Conservation (phyloP, 2,113 vertebrate genomes). For the Damaliscus lunatus region DNA sequence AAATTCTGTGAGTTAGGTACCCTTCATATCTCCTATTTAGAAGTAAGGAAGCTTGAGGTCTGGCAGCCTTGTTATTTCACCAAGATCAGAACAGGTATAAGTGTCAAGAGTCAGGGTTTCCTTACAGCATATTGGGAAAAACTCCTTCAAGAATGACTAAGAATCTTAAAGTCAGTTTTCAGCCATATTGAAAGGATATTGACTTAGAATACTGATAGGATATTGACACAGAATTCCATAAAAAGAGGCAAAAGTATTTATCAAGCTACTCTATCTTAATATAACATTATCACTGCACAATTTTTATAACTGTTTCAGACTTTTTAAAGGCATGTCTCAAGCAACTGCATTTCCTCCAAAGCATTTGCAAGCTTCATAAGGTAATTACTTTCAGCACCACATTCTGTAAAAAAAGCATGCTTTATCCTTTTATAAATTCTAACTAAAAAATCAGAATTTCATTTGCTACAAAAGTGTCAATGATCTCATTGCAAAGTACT, state of each 20-base stretch:
- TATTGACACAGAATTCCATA: not conserved
- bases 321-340: not conserved
- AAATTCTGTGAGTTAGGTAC: not conserved
- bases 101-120: not conserved
- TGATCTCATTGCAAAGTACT: not conserved
- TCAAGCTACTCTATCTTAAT: not conserved
- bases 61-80: not conserved
- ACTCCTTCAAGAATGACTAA: not conserved
- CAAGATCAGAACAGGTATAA: not conserved
- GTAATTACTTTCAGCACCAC: not conserved
- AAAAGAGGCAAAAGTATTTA: not conserved
- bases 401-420: not conserved
- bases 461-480: slow-evolving; percentile 33
- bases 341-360: not conserved
- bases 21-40: not conserved
- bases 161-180: not conserved
- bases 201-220: too few species aligned
- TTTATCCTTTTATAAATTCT: not conserved
- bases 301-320: not conserved
- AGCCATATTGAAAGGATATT: not conserved
- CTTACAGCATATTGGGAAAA: not conserved
- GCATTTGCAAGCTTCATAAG: not conserved
- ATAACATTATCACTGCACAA: not conserved
- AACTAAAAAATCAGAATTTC: not conserved
- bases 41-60: not conserved